Conservation (phyloP, 2,113 vertebrate species). For the Thermophis baileyi region DNA sequence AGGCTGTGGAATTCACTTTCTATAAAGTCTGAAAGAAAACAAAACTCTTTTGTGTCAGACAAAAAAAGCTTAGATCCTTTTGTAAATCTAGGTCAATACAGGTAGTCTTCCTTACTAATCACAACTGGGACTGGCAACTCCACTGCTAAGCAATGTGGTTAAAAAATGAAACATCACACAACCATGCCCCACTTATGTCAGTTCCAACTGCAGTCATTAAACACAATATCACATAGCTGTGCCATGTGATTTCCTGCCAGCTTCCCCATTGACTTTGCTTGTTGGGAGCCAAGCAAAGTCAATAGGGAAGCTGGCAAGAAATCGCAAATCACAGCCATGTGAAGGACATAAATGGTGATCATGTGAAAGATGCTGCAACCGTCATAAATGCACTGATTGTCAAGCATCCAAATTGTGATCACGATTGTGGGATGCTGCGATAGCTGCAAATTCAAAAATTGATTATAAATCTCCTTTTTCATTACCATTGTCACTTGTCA, state of each 20-base stretch:
- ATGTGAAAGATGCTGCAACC: neutral
- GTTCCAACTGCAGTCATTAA: neutral
- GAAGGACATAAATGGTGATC: neutral
- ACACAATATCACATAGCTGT: neutral
- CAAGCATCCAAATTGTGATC: neutral
- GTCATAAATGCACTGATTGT: neutral
- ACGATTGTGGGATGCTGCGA: neutral
- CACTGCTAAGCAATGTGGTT: neutral
- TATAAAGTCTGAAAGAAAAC: neutral
- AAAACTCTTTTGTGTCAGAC: neutral
- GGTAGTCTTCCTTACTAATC: neutral
- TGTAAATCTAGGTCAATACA: neutral
- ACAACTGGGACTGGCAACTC: neutral
- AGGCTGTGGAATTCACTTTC: neutral
- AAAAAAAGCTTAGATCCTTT: neutral
- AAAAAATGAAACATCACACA: neutral
- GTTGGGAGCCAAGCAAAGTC: neutral
- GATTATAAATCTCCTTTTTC: neutral
- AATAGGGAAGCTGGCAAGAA: neutral
- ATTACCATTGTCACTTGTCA: neutral
- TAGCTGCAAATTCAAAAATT: neutral
- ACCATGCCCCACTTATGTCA: neutral
- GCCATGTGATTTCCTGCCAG: neutral
- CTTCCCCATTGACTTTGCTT: neutral
- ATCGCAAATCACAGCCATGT: neutral